These are phyloP conservation scores for Tychaedon coryphoeus DNA, from an alignment of 2,113 vertebrate species.

Conservation along the genomic window DNA sequence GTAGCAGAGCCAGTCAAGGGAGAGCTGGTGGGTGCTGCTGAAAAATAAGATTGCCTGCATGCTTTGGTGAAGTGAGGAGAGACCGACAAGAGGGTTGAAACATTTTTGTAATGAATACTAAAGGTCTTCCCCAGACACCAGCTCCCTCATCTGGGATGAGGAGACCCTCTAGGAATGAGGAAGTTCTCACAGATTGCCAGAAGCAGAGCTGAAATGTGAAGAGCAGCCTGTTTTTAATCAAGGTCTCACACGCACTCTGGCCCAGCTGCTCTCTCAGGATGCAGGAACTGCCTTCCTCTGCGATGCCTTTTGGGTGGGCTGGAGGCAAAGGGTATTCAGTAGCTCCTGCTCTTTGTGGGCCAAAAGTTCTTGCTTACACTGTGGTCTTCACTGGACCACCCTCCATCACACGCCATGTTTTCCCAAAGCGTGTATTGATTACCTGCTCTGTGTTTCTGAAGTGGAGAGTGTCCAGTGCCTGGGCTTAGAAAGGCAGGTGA, in stretches of 20 bases:
- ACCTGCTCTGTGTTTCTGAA: neutral
- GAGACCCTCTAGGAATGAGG: constrained; percentile 54
- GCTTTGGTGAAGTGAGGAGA: constrained; percentile 6
- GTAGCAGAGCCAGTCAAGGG: neutral
- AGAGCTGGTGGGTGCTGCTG: constrained; percentile 15
- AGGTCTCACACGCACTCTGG: constrained; percentile 14
- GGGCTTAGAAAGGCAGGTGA: neutral
- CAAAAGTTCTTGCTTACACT: neutral
- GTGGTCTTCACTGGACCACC: neutral
- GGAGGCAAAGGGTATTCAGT: neutral
- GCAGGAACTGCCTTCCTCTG: neutral
- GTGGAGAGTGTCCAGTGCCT: neutral
- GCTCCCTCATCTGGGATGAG: constrained; percentile 57
- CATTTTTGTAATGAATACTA: constrained; percentile 26
- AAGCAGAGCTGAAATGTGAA: constrained; percentile 18
- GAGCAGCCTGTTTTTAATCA: constrained; percentile 55
- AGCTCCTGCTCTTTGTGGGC: neutral
- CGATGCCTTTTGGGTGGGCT: neutral
- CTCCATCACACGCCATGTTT: neutral
- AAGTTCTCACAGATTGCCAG: neutral
- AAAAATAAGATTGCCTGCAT: neutral
- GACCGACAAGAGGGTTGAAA: neutral
- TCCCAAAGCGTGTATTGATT: accelerated
- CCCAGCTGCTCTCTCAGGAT: neutral
- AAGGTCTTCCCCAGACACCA: constrained; percentile 59